Conservation (phyloP, 2,113 vertebrate species). For the Dasyornis broadbenti region DNA sequence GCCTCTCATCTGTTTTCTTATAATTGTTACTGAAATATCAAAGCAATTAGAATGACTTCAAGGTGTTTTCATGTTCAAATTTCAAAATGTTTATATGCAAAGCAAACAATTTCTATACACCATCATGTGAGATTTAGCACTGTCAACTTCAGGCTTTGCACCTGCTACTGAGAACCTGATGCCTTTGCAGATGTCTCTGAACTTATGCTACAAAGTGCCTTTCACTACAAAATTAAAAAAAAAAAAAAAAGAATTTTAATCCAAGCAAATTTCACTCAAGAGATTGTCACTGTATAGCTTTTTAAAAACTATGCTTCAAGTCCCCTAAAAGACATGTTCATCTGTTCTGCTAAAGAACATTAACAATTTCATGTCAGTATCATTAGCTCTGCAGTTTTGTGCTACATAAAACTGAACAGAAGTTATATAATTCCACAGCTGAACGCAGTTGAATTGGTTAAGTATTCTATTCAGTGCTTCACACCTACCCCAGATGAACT, state of each 20-base stretch:
- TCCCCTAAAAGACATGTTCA: not conserved
- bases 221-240: not conserved
- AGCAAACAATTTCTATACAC: not conserved
- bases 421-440: not conserved
- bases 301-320: not conserved
- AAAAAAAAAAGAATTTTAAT: not conserved
- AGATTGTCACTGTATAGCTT: not conserved
- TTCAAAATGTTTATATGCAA: not conserved
- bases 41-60: not conserved
- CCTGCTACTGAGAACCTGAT: not conserved
- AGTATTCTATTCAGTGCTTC: not conserved
- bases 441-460: not conserved
- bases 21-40: not conserved
- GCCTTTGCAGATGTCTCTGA: not conserved
- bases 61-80: not conserved
- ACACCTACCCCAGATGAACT: not conserved
- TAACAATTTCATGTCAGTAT: not conserved
- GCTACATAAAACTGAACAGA: not conserved
- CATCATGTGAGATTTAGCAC: not conserved
- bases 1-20: not conserved
- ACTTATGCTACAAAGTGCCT: not conserved
- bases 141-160: not conserved
- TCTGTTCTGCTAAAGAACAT: not conserved
- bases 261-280: not conserved
- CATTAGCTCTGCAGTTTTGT: not conserved